Conservation (phyloP, 2,797 vertebrate genomes). For the Enteromius trimaculatus region DNA sequence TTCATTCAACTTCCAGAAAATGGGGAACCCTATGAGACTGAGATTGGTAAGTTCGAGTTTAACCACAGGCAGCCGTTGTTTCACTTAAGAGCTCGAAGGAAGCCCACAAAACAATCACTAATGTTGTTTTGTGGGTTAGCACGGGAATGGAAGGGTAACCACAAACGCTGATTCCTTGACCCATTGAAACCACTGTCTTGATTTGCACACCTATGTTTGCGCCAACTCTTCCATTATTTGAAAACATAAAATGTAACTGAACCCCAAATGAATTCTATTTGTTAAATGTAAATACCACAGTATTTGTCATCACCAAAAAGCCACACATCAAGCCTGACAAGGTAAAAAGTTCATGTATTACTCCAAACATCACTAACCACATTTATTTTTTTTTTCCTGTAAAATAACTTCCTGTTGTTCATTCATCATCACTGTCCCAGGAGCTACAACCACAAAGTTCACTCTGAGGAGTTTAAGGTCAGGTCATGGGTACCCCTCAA, state of each 20-base stretch:
- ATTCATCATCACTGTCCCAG: slow-evolving; percentile 57
- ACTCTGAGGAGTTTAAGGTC: slow-evolving; percentile 14
- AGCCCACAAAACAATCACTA: slow-evolving; percentile 38
- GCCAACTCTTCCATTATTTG: slow-evolving; percentile 31
- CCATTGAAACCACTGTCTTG: slow-evolving; percentile 25
- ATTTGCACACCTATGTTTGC: slow-evolving; percentile 22
- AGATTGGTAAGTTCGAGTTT: slow-evolving; percentile 80
- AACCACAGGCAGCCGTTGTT: slow-evolving; percentile 1
- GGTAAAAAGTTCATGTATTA: slow-evolving; percentile 32
- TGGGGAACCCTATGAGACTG: slow-evolving; percentile 78
- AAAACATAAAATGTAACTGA: slow-evolving; percentile 43
- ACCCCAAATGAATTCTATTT: slow-evolving; percentile 13
- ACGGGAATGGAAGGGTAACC: slow-evolving; percentile 23
- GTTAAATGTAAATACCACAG: slow-evolving; percentile 35
- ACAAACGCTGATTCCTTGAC: slow-evolving; percentile 14
- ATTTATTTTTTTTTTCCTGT: slow-evolving; percentile 51
- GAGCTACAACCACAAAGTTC: slow-evolving; percentile 18
- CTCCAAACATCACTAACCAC: slow-evolving; percentile 13
- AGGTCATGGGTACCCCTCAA: slow-evolving; percentile 49
- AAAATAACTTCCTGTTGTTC: slow-evolving; percentile 46
- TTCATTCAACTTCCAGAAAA: slow-evolving; percentile 85
- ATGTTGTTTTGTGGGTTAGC: slow-evolving; percentile 23
- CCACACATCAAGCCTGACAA: slow-evolving; percentile 10
- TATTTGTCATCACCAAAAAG: slow-evolving; percentile 22
- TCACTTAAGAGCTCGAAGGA: not conserved